Conservation (phyloP, 2,888 invertebrate genomes). For the Microctonus aethiopoides region DNA sequence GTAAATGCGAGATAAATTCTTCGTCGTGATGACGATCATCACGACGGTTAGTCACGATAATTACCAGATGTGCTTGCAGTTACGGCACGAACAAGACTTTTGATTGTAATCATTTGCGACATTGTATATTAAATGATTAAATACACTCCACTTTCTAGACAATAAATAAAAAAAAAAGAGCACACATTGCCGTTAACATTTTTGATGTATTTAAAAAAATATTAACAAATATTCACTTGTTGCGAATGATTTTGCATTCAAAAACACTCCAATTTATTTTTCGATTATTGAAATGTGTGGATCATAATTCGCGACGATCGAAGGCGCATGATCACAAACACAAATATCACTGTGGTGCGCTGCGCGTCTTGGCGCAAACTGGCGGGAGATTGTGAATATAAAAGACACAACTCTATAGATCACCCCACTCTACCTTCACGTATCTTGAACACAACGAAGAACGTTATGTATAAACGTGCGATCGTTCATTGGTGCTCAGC, state of each 20-base stretch:
- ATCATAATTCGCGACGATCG: constrained; percentile 20
- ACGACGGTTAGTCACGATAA: constrained; percentile 31
- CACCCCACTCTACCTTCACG: constrained; percentile 27
- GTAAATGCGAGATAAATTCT: constrained; percentile 20
- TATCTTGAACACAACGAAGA: constrained; percentile 8
- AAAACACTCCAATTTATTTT: background rate
- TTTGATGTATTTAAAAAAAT: background rate
- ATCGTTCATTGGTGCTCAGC: constrained; percentile 34
- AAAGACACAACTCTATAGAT: constrained; percentile 38
- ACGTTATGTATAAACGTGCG: constrained; percentile 3
- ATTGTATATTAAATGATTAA: background rate
- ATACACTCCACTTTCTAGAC: background rate
- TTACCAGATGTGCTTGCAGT: constrained; percentile 34
- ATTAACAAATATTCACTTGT: background rate
- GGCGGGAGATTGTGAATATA: constrained; percentile 40
- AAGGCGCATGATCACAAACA: constrained; percentile 12
- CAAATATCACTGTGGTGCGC: constrained; percentile 22
- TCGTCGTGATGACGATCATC: constrained; percentile 24
- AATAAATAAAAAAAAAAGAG: too few relatives aligned
- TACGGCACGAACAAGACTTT: constrained; percentile 14
- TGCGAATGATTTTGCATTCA: background rate
- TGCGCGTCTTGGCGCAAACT: constrained; percentile 51
- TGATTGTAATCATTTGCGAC: constrained; percentile 17
- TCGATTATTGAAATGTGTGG: background rate
- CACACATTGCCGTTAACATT: background rate